phyloP scores from a whole-genome alignment of 2,888 invertebrate genomes.

The Dicranocentrus wangi region DNA sequence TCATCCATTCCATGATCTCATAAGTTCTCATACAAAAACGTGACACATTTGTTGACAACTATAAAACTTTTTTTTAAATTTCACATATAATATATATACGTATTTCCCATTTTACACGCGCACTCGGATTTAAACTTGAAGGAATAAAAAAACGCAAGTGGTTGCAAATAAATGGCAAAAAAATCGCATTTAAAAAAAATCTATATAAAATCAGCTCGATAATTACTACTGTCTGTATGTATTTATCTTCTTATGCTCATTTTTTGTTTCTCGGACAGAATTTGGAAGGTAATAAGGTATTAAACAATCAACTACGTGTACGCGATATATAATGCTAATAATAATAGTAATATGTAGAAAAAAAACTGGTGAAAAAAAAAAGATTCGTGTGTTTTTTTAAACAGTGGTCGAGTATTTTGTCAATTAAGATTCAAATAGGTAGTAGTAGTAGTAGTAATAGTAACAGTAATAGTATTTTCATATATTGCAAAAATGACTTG shows the following conservation, averaged over 20 bases:
- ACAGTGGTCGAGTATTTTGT: constrained; percentile 58
- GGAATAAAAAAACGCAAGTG: constrained; percentile 8
- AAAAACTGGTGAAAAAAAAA: constrained; percentile 35
- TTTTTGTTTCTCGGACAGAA: no score
- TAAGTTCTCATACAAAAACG: no score
- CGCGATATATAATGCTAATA: constrained; percentile 9
- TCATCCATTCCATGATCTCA: no score
- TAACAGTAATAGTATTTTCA: not conserved
- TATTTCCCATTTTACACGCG: no score
- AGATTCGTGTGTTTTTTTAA: constrained; percentile 33
- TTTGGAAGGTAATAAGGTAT: constrained; percentile 37
- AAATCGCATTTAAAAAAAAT: no score
- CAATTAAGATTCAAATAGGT: constrained; percentile 48
- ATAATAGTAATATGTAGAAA: constrained; percentile 18
- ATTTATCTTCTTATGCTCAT: constrained; percentile 31
- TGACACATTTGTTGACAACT: no score
- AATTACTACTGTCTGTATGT: constrained; percentile 36
- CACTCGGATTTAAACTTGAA: not conserved
- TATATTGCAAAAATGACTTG: not conserved
- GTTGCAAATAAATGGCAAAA: not conserved
- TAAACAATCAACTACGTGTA: no score
- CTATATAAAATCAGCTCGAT: constrained; percentile 48
- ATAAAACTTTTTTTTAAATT: no score
- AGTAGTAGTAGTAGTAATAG: not conserved
- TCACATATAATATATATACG: no score